These are phyloP conservation scores for Lepeophtheirus salmonis DNA, from an alignment of 1,140 invertebrate species.

Conservation along the genomic window DNA sequence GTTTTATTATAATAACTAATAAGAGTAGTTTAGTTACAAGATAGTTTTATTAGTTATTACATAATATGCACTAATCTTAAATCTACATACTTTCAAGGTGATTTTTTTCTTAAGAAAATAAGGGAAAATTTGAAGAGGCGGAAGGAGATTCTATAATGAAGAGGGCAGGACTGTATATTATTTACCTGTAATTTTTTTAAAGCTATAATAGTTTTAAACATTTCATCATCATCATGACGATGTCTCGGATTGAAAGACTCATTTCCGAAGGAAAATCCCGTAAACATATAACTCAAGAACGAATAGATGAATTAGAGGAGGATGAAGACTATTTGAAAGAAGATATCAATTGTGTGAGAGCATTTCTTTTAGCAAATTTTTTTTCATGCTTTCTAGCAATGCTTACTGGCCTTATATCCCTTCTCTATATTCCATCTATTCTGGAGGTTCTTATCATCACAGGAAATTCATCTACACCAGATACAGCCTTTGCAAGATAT, in stretches of 20 bases:
- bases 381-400: conserved; percentile 2
- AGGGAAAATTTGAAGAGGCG: no score
- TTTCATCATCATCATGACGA: not conserved
- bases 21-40: no score
- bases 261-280: not conserved
- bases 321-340: not conserved
- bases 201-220: no score
- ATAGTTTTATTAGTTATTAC: no score
- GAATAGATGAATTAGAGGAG: not conserved
- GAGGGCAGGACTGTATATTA: no score
- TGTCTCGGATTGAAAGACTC: not conserved
- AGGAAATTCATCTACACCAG: not conserved
- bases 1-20: no score
- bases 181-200: no score
- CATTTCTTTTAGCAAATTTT: not conserved
- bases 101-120: no score
- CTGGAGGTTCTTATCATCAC: conserved; percentile 1
- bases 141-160: no score
- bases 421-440: conserved; percentile 5
- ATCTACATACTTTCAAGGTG: no score
- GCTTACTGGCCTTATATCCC: conserved; percentile 3
- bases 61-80: no score
- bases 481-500: conserved; percentile 2
- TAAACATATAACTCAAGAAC: not conserved
- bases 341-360: not conserved